These are phyloP conservation scores for Triplophysa yarkandensis DNA, from an alignment of 2,797 vertebrate species.

Conservation along the genomic window DNA sequence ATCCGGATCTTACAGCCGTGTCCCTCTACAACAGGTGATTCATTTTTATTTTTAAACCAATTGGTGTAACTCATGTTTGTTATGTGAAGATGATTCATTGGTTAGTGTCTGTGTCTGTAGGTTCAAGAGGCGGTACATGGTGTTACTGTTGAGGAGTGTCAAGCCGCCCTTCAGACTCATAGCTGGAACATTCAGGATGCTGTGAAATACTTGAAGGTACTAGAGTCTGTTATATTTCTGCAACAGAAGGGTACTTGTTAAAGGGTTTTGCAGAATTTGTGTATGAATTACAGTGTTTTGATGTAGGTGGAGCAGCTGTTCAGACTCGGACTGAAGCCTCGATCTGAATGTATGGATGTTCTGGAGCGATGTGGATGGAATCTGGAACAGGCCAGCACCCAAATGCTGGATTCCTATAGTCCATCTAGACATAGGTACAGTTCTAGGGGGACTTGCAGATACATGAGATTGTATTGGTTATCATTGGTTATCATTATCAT, in stretches of 20 bases:
- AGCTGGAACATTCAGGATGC: conserved; percentile 84
- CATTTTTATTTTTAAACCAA: not conserved
- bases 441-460: conserved; percentile 7
- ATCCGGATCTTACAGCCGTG: conserved; percentile 68
- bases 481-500: no score
- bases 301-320: conserved; percentile 94
- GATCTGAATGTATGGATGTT: conserved; percentile 86
- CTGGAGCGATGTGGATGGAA: conserved; percentile 91
- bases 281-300: not conserved
- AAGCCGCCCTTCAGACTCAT: conserved; percentile 85
- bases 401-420: conserved; percentile 85
- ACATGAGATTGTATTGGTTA: no score
- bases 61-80: no score
- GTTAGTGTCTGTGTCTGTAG: conserved; percentile 64
- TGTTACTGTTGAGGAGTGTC: conserved; percentile 92
- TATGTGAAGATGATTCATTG: conserved; percentile 1
- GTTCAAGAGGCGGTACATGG: conserved; percentile 93
- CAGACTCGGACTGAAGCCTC: conserved; percentile 86
- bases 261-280: not conserved
- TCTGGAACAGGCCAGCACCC: conserved; percentile 87
- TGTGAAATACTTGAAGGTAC: conserved; percentile 90
- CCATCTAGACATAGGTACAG: conserved; percentile 78
- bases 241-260: not conserved
- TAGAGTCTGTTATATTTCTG: not conserved
- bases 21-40: conserved; percentile 75